Base-by-base conservation (phyloP, 2,797 vertebrate species). In the Malurus splendens region DNA sequence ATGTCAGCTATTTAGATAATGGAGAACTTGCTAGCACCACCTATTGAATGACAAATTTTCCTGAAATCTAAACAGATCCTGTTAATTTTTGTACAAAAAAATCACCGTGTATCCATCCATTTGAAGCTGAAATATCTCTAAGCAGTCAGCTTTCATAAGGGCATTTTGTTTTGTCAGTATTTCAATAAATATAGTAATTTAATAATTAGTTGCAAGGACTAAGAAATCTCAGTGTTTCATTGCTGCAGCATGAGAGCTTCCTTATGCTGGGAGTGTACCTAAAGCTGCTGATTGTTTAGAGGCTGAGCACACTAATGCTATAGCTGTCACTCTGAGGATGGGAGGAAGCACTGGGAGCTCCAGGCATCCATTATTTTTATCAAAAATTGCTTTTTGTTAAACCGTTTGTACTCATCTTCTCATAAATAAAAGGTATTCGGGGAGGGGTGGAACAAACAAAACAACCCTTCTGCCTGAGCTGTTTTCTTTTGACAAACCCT, bases 121-220 rank as follows among this genome's bases (percentile, higher is more conserved):
- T 84, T 93, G 82, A 92, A 59, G 55, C 55, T 70, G 81, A 80
- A 81, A 55, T 85, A 24, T 56, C 68, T 94, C 65, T 92, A 66
- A 90, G 84, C 64, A 92, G 70, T 16, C 65, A 30, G 60, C 68
- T 90, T 94, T 90, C 75, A 62, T 10, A 39, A 74, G 32, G 55
- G 39, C 14, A 13, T 88, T 92, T 91, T 39, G 51, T 91, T 87
- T 86, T 48, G 67, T 65, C 52, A 59, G 67, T 25, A 33, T 76
- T 92, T 10, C 59, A 64, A 59, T 81, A 82, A 91, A 85, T 82
- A 68, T 1, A 64, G 55, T 90, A 80, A 90, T 93, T 86, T 90
- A 90, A 92, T 89, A 91, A 93, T 86, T 78, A 80, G 68, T 52
- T 79, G 68, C 3, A 15, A 66, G n/a, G 60, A 54, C 6, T 24